Evolutionary conservation across 1,140 invertebrate genomes (phyloP), one percentile per base, ranked within the genome.

Genomic region (Drosophila orosa): DNA sequence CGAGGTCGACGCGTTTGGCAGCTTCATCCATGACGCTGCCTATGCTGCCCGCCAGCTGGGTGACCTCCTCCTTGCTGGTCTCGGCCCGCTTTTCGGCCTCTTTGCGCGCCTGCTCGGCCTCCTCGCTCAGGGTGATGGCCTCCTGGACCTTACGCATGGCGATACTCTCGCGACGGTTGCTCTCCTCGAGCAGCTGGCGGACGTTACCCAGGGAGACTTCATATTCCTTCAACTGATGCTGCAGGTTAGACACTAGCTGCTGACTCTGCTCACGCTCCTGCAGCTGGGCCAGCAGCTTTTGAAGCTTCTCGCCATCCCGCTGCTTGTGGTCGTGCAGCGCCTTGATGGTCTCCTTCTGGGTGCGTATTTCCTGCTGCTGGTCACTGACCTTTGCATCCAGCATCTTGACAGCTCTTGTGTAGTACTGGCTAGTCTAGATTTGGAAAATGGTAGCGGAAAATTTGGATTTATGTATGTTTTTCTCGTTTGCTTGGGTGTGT

Each of bases 1-100:
- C 93, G 47, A 90, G 92, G 84, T 95, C 94, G 63, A 95, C 93
- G 85, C 94, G 95, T 2, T 91, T 87, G 7, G 94, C 94, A 67
- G 95, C 93, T 40, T 94, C 93, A 50, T 95, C 92, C 78, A 95
- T 94, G 19, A 95, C 94, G 57, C 69, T 68, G 25, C 90, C 85
- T 22, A 92, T 87, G 8, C 65, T 90, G 13, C 42, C 62, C 10
- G 84, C 80, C 42, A 91, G 50, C 40, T 86, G 57, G 10, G 54
- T 57, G 7, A 74, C 62, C 52, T 91, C 90, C 52, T 92, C 90
- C 45, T 82, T 84, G 17, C 89, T 81, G 15, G 56, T 15, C 61
- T 75, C 78, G 22, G 92, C 87, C 12, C 67, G 67, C 33, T 80
- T 83, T 7, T 90, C 63, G 9, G 92, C 90, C 22, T 78, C 79